Evolutionary conservation across 2,797 vertebrate genomes (phyloP).

Genomic region (Hozukius guyotensis): DNA sequence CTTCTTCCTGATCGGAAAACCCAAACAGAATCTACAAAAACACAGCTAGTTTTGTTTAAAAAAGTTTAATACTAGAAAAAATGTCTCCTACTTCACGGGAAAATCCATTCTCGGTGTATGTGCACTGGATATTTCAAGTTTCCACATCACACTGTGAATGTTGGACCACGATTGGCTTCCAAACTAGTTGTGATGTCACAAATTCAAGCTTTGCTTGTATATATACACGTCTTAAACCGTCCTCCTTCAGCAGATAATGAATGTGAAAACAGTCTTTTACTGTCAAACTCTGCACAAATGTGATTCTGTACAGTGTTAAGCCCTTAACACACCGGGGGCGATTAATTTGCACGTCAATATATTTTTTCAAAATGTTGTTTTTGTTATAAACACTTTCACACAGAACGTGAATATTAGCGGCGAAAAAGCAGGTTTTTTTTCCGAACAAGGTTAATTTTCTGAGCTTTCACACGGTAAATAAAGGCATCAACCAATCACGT

Average conservation of each 20-base stretch:
- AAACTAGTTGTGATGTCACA: neutral
- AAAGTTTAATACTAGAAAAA: neutral
- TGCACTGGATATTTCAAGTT: neutral
- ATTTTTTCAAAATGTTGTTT: too few relatives aligned
- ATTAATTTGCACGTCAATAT: too few relatives aligned
- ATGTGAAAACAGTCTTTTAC: neutral
- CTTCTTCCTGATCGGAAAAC: neutral
- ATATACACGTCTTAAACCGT: neutral
- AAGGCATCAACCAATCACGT: too few relatives aligned
- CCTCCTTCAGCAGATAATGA: neutral
- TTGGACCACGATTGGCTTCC: neutral
- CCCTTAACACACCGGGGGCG: too few relatives aligned
- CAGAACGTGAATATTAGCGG: too few relatives aligned
- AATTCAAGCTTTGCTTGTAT: neutral
- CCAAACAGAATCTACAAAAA: neutral
- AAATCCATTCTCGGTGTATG: neutral
- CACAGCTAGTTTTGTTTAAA: neutral
- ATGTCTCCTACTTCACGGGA: too few relatives aligned
- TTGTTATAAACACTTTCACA: too few relatives aligned
- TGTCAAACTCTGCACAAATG: fast-evolving
- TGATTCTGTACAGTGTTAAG: too few relatives aligned
- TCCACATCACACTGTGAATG: neutral
- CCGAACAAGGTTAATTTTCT: fast-evolving
- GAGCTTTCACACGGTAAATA: too few relatives aligned
- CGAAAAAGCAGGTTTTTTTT: fast-evolving